phyloP scores from a whole-genome alignment of 2,888 invertebrate species.

The Lasioglossum leucozonium region DNA sequence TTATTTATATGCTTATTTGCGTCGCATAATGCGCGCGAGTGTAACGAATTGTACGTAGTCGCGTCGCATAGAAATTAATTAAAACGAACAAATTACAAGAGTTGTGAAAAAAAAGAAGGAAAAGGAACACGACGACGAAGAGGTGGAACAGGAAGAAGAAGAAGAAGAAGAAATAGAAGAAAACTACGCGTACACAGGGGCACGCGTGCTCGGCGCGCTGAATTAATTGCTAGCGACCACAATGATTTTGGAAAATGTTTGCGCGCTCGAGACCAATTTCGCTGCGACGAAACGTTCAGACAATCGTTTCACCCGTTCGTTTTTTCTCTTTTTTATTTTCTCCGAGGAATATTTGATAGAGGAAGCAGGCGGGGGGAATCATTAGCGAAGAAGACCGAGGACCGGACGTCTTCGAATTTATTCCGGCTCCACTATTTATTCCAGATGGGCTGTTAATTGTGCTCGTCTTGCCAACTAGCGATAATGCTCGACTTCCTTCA shows the following conservation, averaged over 20 bases:
- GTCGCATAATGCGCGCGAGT: conserved; percentile 55
- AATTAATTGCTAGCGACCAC: conserved; percentile 38
- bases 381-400: conserved; percentile 32
- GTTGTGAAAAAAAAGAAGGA: conserved; percentile 23
- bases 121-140: not conserved
- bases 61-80: conserved; percentile 54
- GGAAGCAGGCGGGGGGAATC: conserved; percentile 24
- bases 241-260: conserved; percentile 3
- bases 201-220: not conserved
- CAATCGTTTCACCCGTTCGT: not conserved
- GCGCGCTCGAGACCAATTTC: not conserved
- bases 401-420: conserved; percentile 22
- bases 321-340: not conserved
- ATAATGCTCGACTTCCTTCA: conserved; percentile 18
- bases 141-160: not conserved
- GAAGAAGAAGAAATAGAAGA: not conserved
- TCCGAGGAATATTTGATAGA: not conserved
- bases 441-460: conserved; percentile 39
- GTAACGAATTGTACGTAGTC: conserved; percentile 57
- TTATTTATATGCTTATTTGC: conserved; percentile 66
- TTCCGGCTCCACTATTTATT: conserved; percentile 27
- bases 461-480: conserved; percentile 22
- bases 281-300: conserved; percentile 14
- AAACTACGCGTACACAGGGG: not conserved
- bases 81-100: conserved; percentile 45